phyloP scores from a whole-genome alignment of 2,113 vertebrate species.

The Nanorana parkeri region DNA sequence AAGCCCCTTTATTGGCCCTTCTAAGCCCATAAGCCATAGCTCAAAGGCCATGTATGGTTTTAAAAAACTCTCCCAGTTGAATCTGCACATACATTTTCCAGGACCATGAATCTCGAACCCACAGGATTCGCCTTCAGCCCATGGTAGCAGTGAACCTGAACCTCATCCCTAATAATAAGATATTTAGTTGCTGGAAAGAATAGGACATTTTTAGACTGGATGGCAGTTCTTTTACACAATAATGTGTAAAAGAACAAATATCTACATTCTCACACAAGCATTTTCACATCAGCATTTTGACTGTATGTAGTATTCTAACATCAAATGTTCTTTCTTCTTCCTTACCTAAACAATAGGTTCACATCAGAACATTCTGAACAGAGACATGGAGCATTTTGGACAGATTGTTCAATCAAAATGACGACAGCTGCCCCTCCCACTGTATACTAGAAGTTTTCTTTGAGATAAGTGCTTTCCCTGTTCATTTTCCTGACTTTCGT shows the following conservation, averaged over 20 bases:
- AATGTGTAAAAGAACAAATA: conserved; percentile 29
- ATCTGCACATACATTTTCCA: too few relatives aligned
- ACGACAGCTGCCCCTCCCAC: conserved; percentile 34
- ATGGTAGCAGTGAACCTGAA: too few relatives aligned
- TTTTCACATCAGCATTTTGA: conserved; percentile 16
- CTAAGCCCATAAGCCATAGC: too few relatives aligned
- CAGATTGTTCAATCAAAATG: conserved; percentile 52
- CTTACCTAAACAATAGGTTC: conserved; percentile 39
- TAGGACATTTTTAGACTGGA: background rate
- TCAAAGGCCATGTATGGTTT: too few relatives aligned
- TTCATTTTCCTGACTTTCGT: conserved; percentile 53
- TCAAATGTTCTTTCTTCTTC: conserved; percentile 34
- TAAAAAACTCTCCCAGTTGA: too few relatives aligned
- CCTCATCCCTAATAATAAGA: conserved; percentile 14
- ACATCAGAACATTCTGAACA: conserved; percentile 27
- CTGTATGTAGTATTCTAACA: conserved; percentile 6
- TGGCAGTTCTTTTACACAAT: background rate
- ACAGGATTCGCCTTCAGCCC: too few relatives aligned
- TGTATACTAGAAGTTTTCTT: conserved; percentile 36
- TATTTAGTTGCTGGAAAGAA: conserved; percentile 26
- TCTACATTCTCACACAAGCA: conserved; percentile 9
- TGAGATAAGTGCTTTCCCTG: conserved; percentile 53
- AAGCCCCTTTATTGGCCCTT: too few relatives aligned
- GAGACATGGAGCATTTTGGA: conserved; percentile 16
- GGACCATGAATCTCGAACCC: too few relatives aligned